Evolutionary conservation across 2,113 vertebrate species (phyloP).

Genomic region (Cathartes aura): DNA sequence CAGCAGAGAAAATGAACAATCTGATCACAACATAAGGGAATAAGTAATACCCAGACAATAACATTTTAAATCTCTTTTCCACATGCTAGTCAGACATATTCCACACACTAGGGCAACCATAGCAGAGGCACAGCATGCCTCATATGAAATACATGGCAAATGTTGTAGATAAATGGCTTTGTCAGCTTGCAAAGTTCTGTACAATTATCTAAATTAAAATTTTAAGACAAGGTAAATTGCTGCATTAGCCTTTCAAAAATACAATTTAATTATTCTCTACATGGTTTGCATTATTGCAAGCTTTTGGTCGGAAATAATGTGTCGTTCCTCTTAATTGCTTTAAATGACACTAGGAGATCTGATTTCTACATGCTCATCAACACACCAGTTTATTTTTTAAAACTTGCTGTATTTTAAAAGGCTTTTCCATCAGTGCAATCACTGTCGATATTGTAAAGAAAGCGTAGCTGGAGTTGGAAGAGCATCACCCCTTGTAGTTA

Average conservation of each 20-base stretch:
- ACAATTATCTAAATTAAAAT: constrained; percentile 40
- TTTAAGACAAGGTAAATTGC: constrained; percentile 40
- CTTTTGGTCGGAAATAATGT: constrained; percentile 42
- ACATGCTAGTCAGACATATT: neutral
- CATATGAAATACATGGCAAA: neutral
- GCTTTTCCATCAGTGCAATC: neutral
- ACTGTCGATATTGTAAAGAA: neutral
- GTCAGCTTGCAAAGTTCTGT: constrained; percentile 13
- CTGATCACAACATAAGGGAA: neutral
- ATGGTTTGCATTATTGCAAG: constrained; percentile 16
- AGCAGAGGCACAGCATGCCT: neutral
- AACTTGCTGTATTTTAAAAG: neutral
- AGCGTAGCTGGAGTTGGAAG: neutral
- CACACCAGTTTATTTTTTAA: neutral
- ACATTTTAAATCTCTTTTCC: neutral
- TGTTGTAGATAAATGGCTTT: neutral
- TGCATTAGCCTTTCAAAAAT: constrained; percentile 61
- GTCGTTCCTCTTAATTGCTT: constrained; percentile 27
- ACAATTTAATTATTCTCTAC: constrained; percentile 51
- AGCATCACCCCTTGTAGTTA: neutral
- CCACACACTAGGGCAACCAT: neutral
- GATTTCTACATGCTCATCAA: neutral
- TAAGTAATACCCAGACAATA: neutral
- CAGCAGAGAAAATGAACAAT: neutral
- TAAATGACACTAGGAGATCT: neutral